phyloP scores from a whole-genome alignment of 2,888 invertebrate species.

The Macrophya alboannulata region DNA sequence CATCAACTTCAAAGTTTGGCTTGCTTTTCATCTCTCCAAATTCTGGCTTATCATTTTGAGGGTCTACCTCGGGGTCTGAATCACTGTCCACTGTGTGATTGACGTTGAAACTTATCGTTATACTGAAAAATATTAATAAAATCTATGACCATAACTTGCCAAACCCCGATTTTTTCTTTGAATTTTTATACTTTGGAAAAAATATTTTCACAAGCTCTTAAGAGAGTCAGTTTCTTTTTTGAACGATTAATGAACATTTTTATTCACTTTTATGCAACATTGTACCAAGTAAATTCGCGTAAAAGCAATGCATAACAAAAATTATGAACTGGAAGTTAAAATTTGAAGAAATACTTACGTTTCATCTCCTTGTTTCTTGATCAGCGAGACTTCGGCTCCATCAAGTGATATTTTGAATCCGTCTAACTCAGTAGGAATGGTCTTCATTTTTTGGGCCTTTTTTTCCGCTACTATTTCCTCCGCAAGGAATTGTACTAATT shows the following conservation, averaged over 20 bases:
- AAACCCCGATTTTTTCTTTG: neutral
- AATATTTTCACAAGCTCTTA: neutral
- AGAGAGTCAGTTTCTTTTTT: neutral
- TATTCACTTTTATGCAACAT: neutral
- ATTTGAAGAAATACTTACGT: slow-evolving; percentile 81
- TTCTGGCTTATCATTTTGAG: slow-evolving; percentile 86
- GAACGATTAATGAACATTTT: neutral
- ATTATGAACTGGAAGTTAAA: slow-evolving; percentile 35
- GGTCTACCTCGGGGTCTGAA: slow-evolving; percentile 85
- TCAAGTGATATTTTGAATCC: slow-evolving; percentile 91
- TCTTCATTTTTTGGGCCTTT: slow-evolving; percentile 89
- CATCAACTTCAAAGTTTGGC: slow-evolving; percentile 95
- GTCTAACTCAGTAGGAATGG: slow-evolving; percentile 88
- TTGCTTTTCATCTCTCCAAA: slow-evolving; percentile 93
- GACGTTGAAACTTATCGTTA: slow-evolving; percentile 93
- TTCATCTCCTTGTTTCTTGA: slow-evolving; percentile 88
- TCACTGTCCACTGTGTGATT: slow-evolving; percentile 96
- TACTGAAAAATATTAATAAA: slow-evolving; percentile 81
- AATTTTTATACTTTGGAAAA: neutral
- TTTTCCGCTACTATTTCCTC: slow-evolving; percentile 97
- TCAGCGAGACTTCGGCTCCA: slow-evolving; percentile 93
- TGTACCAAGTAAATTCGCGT: neutral
- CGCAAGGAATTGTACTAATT: slow-evolving; percentile 94
- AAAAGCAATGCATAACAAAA: neutral
- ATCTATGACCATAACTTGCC: neutral